Evolutionary conservation across 2,797 vertebrate genomes (phyloP), one percentile per base, ranked within the genome.

Genomic region (Crenuchus spilurus): DNA sequence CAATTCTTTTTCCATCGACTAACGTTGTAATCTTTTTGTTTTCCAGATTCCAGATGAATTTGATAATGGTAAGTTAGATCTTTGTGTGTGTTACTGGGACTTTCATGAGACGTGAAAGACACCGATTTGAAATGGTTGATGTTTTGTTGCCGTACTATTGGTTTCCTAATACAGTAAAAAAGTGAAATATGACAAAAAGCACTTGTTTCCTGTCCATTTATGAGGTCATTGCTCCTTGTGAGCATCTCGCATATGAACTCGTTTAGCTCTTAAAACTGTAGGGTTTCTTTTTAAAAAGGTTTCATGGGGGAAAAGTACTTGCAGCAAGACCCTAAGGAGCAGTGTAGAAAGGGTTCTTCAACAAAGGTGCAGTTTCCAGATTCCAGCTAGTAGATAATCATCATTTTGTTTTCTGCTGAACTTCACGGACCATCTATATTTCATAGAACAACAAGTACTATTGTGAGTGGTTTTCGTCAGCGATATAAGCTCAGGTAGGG

Each of bases 21-120:
- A 44, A 80, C n/a, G 52, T 75, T 70, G 2, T 85, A 16, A 3
- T 77, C 20, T 44, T 75, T 58, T 82, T 33, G 44, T 26, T 77
- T 71, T 24, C 4, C 86, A 97, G 96, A 94, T 98, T 83, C 94
- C 94, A 0, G 96, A 98, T 55, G 95, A 96, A 83, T 98, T 97
- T 39, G 95, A 97, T 87, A 88, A 80, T 31, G 96, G 96, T 98
- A 85, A 96, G 95, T 94, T 72, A 73, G 18, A 49, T 31, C 33
- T n/a, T 31, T 54, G 16, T 13, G 30, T 8, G 8, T 3, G 3
- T 35, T 8, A 4, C 37, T 2, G 2, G 13, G n/a, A 4, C 6
- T 20, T n/a, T 37, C 14, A 1, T 44, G 4, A 11, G 26, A 13
- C 13, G n/a, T 18, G 14, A 14, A 63, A 44, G 24, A n/a, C 22